Conservation (phyloP, 2,797 vertebrate genomes). For the Megaceryle alcyon region DNA sequence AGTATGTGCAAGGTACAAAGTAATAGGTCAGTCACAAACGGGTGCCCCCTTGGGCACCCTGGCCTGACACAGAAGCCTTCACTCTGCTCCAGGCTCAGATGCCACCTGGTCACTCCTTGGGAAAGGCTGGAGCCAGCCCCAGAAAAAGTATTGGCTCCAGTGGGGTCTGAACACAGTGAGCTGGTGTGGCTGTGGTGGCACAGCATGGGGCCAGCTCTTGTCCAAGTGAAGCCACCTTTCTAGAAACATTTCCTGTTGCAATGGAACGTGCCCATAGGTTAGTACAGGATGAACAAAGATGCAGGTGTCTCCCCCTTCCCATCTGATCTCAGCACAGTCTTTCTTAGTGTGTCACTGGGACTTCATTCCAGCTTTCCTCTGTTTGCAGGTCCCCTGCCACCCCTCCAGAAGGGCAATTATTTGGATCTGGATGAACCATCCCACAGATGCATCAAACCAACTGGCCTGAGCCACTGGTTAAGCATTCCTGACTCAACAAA, state of each 20-base stretch:
- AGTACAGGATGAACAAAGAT: neutral
- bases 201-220: neutral
- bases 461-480: neutral
- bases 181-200: neutral
- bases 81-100: neutral
- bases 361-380: neutral
- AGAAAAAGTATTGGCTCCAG: neutral
- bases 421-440: neutral
- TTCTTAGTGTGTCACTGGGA: neutral
- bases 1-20: neutral
- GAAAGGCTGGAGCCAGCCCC: neutral
- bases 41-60: neutral
- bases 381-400: neutral
- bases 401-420: neutral
- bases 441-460: neutral
- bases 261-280: neutral
- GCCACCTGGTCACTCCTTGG: too few relatives aligned
- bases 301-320: neutral
- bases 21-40: rapidly evolving
- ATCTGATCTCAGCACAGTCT: neutral
- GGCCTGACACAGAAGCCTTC: neutral
- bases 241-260: neutral
- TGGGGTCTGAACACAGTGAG: neutral
- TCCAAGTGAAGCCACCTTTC: rapidly evolving
- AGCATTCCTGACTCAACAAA: neutral